These are phyloP conservation scores for Proterorhinus semilunaris DNA, from an alignment of 2,113 vertebrate species.

Conservation along the genomic window DNA sequence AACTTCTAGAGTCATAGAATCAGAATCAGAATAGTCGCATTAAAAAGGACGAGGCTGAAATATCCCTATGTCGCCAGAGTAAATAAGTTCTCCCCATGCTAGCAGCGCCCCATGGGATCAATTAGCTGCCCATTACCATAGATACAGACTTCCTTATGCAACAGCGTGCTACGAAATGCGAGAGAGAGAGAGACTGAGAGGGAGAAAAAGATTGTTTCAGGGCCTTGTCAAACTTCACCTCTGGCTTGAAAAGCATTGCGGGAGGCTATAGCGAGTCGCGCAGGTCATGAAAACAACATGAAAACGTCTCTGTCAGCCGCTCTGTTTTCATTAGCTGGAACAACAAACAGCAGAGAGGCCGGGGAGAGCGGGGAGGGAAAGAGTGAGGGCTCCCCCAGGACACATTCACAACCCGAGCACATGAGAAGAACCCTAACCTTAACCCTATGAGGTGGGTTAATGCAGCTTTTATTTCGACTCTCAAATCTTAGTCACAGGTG, in stretches of 20 bases:
- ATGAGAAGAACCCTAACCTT: conserved; percentile 65
- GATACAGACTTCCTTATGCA: conserved; percentile 56
- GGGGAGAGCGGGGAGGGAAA: conserved; percentile 56
- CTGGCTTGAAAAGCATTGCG: conserved; percentile 65
- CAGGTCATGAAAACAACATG: conserved; percentile 67
- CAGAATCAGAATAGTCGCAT: too few species aligned
- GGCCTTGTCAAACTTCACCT: conserved; percentile 68
- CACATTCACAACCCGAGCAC: conserved; percentile 71
- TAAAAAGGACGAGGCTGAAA: conserved; percentile 50
- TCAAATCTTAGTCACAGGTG: conserved; percentile 4
- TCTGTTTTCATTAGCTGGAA: conserved; percentile 78
- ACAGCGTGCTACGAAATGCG: conserved; percentile 46
- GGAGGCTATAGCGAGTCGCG: conserved; percentile 67
- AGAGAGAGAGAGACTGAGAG: conserved; percentile 23
- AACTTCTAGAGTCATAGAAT: conserved; percentile 44
- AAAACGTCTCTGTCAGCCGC: conserved; percentile 69
- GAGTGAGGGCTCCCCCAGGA: conserved; percentile 63
- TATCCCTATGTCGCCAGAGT: conserved; percentile 60
- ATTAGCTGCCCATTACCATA: conserved; percentile 63
- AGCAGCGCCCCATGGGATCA: conserved; percentile 56
- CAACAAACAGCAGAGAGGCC: conserved; percentile 58
- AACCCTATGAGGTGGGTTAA: conserved; percentile 53
- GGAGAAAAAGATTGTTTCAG: conserved; percentile 34
- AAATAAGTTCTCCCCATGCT: conserved; percentile 62
- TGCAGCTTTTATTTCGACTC: conserved; percentile 21